Conservation (phyloP, 1,140 invertebrate species). For the Neodiprion virginianus region DNA sequence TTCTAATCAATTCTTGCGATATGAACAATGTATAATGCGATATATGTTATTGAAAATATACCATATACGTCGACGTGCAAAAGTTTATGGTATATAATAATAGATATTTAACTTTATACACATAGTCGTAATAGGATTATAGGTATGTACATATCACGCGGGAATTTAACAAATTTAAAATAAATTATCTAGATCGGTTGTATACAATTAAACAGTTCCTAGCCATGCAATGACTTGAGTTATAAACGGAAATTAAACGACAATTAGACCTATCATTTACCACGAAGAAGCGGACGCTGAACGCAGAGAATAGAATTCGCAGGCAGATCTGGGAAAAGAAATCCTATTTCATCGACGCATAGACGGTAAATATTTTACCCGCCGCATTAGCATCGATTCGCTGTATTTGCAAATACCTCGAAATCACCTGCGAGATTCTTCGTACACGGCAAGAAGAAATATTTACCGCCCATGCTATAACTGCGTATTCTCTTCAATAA, state of each 20-base stretch:
- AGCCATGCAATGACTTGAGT: too few relatives aligned
- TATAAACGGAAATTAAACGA: too few relatives aligned
- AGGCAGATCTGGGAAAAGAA: too few relatives aligned
- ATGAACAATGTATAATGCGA: not conserved
- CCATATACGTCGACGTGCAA: conserved; percentile 1
- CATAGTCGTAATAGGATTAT: not conserved
- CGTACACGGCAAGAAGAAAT: too few relatives aligned
- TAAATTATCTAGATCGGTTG: not conserved
- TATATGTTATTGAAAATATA: conserved; percentile 1
- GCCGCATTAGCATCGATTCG: too few relatives aligned
- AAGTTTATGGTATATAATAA: not conserved
- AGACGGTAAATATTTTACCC: too few relatives aligned
- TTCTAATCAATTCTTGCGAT: not conserved
- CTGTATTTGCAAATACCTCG: too few relatives aligned
- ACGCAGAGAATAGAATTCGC: too few relatives aligned
- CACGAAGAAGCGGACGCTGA: too few relatives aligned
- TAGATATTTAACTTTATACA: conserved; percentile 2
- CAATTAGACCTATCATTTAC: too few relatives aligned
- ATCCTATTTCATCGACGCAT: too few relatives aligned
- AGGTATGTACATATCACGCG: not conserved
- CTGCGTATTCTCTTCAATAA: not conserved
- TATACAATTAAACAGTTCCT: not conserved
- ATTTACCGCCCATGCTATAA: not conserved
- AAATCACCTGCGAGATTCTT: too few relatives aligned
- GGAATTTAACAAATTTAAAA: not conserved